Evolutionary conservation across 2,797 vertebrate species (phyloP).

Genomic region (Ctenopoma kingsleyae): DNA sequence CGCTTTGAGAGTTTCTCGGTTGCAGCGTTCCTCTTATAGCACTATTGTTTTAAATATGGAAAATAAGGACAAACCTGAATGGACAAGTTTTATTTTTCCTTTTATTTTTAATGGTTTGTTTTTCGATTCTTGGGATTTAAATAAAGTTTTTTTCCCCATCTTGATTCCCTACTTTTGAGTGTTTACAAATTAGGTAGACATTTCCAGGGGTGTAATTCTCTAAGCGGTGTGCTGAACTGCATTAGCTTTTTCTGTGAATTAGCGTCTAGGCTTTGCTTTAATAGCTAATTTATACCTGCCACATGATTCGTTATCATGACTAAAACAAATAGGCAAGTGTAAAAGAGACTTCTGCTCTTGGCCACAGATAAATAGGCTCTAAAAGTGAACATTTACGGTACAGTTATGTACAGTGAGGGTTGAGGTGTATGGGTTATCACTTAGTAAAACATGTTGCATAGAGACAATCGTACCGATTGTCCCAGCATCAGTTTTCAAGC

Average conservation of each 20-base stretch:
- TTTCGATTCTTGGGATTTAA: conserved; percentile 63
- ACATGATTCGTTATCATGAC: conserved; percentile 39
- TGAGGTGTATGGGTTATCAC: conserved; percentile 39
- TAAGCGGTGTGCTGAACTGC: conserved; percentile 48
- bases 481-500: conserved; percentile 29
- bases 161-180: conserved; percentile 50
- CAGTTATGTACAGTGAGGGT: conserved; percentile 3
- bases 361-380: conserved; percentile 6
- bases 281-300: conserved; percentile 25
- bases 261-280: conserved; percentile 26
- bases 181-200: conserved; percentile 66
- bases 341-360: conserved; percentile 25
- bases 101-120: conserved; percentile 50
- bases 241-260: conserved; percentile 41
- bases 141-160: conserved; percentile 48
- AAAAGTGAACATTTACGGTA: not conserved
- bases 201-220: conserved; percentile 49
- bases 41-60: conserved; percentile 49
- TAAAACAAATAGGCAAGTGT: conserved; percentile 29
- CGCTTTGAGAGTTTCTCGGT: conserved; percentile 54
- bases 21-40: conserved; percentile 57
- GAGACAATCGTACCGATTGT: conserved; percentile 62
- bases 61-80: conserved; percentile 54
- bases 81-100: conserved; percentile 30
- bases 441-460: conserved; percentile 38